Evolutionary conservation across 2,113 vertebrate species (phyloP), one percentile per base, ranked within the genome.

Genomic region (Atrichornis clamosus): DNA sequence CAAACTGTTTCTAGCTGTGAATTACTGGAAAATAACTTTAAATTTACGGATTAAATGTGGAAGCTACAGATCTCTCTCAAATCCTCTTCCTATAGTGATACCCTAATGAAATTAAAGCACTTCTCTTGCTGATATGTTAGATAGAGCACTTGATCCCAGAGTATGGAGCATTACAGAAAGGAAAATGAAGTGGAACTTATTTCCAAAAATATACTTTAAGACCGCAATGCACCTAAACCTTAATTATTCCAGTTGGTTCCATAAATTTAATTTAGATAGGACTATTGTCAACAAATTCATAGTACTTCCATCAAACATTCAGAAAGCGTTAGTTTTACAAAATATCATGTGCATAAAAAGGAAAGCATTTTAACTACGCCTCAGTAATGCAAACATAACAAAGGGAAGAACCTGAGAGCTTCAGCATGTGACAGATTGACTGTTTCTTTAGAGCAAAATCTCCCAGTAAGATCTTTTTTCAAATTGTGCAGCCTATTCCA

Each of bases 1-100:
- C 7, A 93, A 96, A 93, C 80, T 91, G 50, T 93, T 96, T 95
- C 81, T 94, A 74, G 37, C n/a, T 83, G 28, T 74, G 27, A 96
- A 93, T 92, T 92, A 92, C 30, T 81, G 89, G 85, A 87, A 95
- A 95, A 94, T 87, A 89, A 60, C 70, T 93, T 86, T 11, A 89
- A 95, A 81, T 84, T 59, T 87, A 64, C 88, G 27, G 55, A 91
- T 88, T 85, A 81, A 91, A 67, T 37, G 46, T 79, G 69, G 28
- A 86, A 91, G n/a, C 4, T 72, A 42, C 37, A 91, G 26, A 35
- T 79, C 50, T 75, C 63, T 84, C 35, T 87, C 37, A 87, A 92
- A 86, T 35, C 3, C 41, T 84, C 17, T n/a, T 76, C 80, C 12
- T 78, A 26, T 47, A 65, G 39, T 5, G 2, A 82, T 32, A 63